Evolutionary conservation across 2,113 vertebrate genomes (phyloP).

Genomic region (Gorsachius goisagi): DNA sequence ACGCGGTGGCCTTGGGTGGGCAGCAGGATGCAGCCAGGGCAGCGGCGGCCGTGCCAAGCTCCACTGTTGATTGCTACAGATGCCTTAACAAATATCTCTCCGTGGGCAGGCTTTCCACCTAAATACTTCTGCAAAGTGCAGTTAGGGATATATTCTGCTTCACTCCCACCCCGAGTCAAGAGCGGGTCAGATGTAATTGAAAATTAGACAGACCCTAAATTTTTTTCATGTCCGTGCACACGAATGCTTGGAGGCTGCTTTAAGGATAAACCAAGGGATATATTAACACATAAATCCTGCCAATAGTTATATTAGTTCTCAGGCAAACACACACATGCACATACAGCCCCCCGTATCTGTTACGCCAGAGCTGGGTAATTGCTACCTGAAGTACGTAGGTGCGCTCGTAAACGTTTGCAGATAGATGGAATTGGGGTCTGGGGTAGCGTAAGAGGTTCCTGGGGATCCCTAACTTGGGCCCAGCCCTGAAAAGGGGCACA

Average conservation of each 20-base stretch:
- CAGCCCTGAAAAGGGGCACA: neutral
- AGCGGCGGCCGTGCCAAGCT: neutral
- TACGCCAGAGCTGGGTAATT: neutral
- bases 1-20: rapidly evolving
- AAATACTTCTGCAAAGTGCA: neutral
- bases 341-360: neutral
- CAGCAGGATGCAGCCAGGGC: neutral
- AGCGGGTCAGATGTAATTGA: neutral
- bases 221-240: neutral
- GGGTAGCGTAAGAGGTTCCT: neutral
- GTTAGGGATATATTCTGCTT: neutral
- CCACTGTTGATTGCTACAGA: neutral
- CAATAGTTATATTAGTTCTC: neutral
- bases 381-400: neutral
- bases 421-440: neutral
- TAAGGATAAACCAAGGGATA: neutral
- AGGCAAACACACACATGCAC: neutral
- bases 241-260: neutral
- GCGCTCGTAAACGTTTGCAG: neutral
- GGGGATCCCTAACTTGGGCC: neutral
- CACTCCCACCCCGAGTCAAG: neutral
- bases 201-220: neutral
- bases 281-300: neutral
- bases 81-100: neutral
- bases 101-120: neutral